A percentile compares a stretch with the other conserved stretches of the same genome.
Conservation (phyloP, 2,888 invertebrate species). For the Mythimna pallens region DNA sequence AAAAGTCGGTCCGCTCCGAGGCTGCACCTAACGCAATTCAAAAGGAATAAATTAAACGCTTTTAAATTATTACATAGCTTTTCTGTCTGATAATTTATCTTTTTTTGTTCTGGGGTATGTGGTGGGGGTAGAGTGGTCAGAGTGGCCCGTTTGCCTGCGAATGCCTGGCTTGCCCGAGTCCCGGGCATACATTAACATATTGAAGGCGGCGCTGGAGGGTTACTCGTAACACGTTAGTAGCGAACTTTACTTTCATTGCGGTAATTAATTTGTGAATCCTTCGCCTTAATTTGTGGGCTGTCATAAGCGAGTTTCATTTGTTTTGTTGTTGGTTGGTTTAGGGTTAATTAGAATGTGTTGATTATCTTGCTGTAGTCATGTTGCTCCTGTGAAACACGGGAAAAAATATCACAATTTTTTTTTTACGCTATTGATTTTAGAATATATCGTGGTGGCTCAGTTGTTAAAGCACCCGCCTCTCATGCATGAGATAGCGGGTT, state of each 20-base stretch:
- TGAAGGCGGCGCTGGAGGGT: constrained; percentile 67
- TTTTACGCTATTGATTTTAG: background rate
- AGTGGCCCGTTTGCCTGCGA: constrained; percentile 5
- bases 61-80: constrained; percentile 72
- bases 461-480: no score
- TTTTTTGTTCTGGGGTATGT: constrained; percentile 63
- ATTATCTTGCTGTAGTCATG: constrained; percentile 16
- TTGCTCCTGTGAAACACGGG: background rate
- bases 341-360: constrained; percentile 31
- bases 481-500: no score
- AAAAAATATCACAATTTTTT: background rate
- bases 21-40: constrained; percentile 63
- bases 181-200: constrained; percentile 67
- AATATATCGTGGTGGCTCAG: background rate
- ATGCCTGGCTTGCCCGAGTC: constrained; percentile 28
- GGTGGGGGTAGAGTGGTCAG: constrained; percentile 26
- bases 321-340: constrained; percentile 46
- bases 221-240: constrained; percentile 72
- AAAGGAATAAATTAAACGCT: constrained; percentile 72
- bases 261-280: constrained; percentile 77
- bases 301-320: constrained; percentile 55
- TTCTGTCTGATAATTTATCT: constrained; percentile 68
- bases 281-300: constrained; percentile 65
- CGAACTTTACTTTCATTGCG: constrained; percentile 75
- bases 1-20: constrained; percentile 29